Base-by-base conservation (phyloP, 2,113 vertebrate species). In the Phrynosoma blainvillii region DNA sequence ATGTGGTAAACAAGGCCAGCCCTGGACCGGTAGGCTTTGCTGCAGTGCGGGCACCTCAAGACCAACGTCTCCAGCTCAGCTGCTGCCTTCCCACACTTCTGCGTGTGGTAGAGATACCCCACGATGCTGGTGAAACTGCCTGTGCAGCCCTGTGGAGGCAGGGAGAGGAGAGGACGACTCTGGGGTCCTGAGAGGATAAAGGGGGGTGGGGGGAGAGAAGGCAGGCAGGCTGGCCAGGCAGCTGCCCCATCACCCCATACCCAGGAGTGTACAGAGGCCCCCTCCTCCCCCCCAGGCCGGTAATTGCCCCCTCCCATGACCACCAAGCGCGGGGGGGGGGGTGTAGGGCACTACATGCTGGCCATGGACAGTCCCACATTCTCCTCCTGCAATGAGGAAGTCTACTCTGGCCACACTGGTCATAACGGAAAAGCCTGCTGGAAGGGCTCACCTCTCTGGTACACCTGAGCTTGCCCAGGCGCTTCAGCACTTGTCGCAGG, bases 51-150 rank as follows among this genome's bases (percentile, higher is more conserved):
- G 90, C 98, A 99, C 81, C 97, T 98, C 91, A 98, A 95, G 59
- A 98, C 82, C 96, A 99, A 94, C 86, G 98, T 98, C 96, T 98
- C 97, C 95, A 99, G 96, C 96, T 99, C 98, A 0, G 98, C 97
- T 89, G 97, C 97, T 88, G 96, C 97, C 93, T 99, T 99, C 77
- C 98, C 98, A 89, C 98, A 99, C 94, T 99, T 99, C 93, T 96
- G 98, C 91, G 96, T 90, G 89, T 99, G 98, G 92, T 99, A 99
- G 0, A 99, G 91, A 85, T 99, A 99, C 25, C 98, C 98, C 98
- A 98, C 98, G 90, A 99, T 97, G 95, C 98, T 99, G 89, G 97
- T 99, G 93, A 99, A 99, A 89, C 97, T 98, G 86, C 98, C 98
- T 6, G 89, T 96, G 84, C 98, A 99, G 89, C 98, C 98, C 98